Base-by-base conservation (phyloP, 37 sponge, comb jelly and placozoan species). In the Amphimedon queenslandica region DNA sequence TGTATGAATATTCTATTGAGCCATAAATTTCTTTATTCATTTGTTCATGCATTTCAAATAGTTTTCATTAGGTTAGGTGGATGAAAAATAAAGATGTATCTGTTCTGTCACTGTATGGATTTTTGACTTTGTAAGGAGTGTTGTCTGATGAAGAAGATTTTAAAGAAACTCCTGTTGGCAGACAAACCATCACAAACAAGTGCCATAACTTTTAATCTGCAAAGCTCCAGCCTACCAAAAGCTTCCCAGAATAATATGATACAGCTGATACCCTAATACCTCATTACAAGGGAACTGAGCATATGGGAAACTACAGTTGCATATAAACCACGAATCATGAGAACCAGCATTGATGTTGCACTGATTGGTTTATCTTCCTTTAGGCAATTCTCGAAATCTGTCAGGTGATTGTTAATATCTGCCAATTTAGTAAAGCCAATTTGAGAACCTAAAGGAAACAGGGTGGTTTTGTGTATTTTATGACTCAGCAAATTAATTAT, bases 61-160 rank as follows among this genome's bases (percentile, higher is more conserved):
- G 82, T 82, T 28, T 82, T 82, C 11, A 82, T n/a, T 36, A 82
- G 33, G 68, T 82, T 74, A 43, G 75, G 82, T 23, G 82, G 69
- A 32, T 82, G 75, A 2, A 69, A 82, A 28, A 82, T 74, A 51
- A 82, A 82, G 31, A 57, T 74, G 24, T 74, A 34, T 20, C 33
- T 55, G 5, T 69, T 25, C 2, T 10, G 21, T 11, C 63, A 58
- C 75, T 57, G 55, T 55, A 67, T 25, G 66, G 39, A 32, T 81
- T 81, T 10, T 23, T 40, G 4, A 53, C 57, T 39, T 73, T 82
- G 37, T 82, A 39, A 23, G 42, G 32, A 18, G 37, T 40, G 2
- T 5, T 25, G 42, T 4, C 67, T 34, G 16, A 47, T 31, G 20
- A 32, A 3, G 30, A 63, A 71, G 63, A 79, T 21, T 35, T 70